Evolutionary conservation across 1,140 invertebrate genomes (phyloP).

Genomic region (Paracyclopina nana): DNA sequence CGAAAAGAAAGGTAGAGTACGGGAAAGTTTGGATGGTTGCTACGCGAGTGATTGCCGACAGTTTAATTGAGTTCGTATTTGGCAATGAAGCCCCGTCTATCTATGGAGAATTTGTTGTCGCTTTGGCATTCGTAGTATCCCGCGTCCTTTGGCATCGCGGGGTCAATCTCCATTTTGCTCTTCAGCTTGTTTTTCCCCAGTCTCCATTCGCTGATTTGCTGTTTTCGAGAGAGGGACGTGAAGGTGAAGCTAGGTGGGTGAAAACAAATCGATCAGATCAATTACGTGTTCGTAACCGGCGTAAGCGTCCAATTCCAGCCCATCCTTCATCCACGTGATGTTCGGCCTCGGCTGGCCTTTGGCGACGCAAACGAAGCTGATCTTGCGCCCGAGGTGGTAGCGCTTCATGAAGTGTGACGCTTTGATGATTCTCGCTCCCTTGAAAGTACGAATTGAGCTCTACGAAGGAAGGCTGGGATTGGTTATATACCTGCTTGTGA

Average conservation of each 20-base stretch:
- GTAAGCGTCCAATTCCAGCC: slow-evolving; percentile 32
- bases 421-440: slow-evolving; percentile 36
- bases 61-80: slow-evolving; percentile 10
- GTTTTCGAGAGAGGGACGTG: too few species aligned
- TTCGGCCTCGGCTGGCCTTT: slow-evolving; percentile 29
- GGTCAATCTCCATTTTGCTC: slow-evolving; percentile 38
- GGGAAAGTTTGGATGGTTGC: too few species aligned
- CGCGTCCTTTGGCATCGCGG: slow-evolving; percentile 32
- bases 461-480: background rate
- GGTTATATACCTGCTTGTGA: background rate
- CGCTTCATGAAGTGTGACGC: slow-evolving; percentile 39
- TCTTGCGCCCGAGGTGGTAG: slow-evolving; percentile 37
- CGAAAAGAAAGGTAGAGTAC: too few species aligned
- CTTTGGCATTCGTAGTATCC: slow-evolving; percentile 40
- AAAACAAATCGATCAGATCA: background rate
- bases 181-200: slow-evolving; percentile 30
- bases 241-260: too few species aligned
- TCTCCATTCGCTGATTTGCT: slow-evolving; percentile 34
- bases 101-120: slow-evolving; percentile 52
- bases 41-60: too few species aligned
- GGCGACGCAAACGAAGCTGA: slow-evolving; percentile 37
- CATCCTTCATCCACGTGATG: slow-evolving; percentile 35
- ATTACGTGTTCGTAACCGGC: slow-evolving; percentile 5
- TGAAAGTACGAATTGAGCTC: background rate
- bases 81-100: slow-evolving; percentile 37